Evolutionary conservation across 2,888 invertebrate genomes (phyloP).

Genomic region (Apotomis capreana): DNA sequence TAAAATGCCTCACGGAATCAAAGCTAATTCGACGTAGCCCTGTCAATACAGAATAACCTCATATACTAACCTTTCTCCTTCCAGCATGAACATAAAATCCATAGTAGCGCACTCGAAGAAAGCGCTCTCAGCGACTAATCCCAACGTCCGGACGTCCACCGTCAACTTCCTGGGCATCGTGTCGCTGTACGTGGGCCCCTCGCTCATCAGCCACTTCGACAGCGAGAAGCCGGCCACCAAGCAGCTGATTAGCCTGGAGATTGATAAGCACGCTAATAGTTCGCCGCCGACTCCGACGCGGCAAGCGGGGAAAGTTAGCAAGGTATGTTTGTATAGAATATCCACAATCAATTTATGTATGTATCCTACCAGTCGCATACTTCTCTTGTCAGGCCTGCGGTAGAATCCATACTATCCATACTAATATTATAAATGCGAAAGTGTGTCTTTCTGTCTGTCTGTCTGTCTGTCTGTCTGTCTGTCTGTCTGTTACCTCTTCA

Average conservation of each 20-base stretch:
- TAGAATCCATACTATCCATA: no score
- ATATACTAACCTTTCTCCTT: slow-evolving; percentile 37
- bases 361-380: no score
- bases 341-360: no score
- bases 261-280: slow-evolving; percentile 91
- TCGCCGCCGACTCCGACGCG: slow-evolving; percentile 89
- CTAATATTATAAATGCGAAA: no score
- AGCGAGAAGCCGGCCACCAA: slow-evolving; percentile 92
- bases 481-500: no score
- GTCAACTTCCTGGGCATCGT: slow-evolving; percentile 89
- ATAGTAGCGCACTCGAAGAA: slow-evolving; percentile 91
- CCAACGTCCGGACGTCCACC: slow-evolving; percentile 90
- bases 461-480: no score
- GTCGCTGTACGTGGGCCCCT: slow-evolving; percentile 91
- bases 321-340: slow-evolving; percentile 54
- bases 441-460: no score
- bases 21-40: no score
- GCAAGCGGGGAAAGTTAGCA: slow-evolving; percentile 79
- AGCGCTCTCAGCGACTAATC: slow-evolving; percentile 92
- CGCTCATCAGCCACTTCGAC: slow-evolving; percentile 90
- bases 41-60: neutral
- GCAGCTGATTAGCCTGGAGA: slow-evolving; percentile 93
- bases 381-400: no score
- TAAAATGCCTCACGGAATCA: no score
- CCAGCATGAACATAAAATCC: slow-evolving; percentile 87